Percentiles rank a stretch among this genome's conserved stretches.
Evolutionary conservation across 2,797 vertebrate genomes (phyloP).

Genomic region (Microcaecilia unicolor): DNA sequence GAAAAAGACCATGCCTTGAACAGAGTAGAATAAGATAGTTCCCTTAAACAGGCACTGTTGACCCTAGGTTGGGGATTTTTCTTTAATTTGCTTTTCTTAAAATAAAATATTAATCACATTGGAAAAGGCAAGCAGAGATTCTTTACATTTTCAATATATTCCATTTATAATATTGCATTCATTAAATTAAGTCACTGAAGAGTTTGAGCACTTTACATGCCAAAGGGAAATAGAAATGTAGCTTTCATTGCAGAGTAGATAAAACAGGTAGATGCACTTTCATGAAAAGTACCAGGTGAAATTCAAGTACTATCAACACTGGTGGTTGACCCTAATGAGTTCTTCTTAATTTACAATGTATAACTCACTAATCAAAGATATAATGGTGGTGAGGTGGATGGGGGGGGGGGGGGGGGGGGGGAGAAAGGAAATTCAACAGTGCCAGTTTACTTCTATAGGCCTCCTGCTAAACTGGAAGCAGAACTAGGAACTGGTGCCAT

Average conservation of each 20-base stretch:
- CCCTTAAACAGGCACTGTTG: slow-evolving; percentile 83
- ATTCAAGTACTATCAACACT: slow-evolving; percentile 33
- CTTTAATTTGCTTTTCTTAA: slow-evolving; percentile 86
- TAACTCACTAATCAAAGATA: no score
- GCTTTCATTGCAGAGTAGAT: slow-evolving; percentile 45
- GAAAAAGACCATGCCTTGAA: slow-evolving; percentile 71
- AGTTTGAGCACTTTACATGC: slow-evolving; percentile 46
- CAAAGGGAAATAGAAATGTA: slow-evolving; percentile 58
- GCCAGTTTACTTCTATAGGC: no score
- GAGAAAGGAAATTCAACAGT: no score
- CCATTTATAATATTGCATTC: slow-evolving; percentile 58
- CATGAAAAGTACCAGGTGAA: slow-evolving; percentile 37
- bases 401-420: no score
- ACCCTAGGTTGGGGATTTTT: slow-evolving; percentile 74
- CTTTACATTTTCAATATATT: slow-evolving; percentile 64
- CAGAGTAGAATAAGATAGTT: slow-evolving; percentile 72
- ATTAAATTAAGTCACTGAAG: slow-evolving; percentile 60
- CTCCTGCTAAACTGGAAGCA: no score
- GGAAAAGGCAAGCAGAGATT: slow-evolving; percentile 65
- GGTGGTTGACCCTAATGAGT: no score
- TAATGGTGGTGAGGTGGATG: no score
- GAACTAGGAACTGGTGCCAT: no score
- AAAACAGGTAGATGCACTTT: slow-evolving; percentile 35
- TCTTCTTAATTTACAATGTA: no score
- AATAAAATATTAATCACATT: slow-evolving; percentile 90